phyloP scores from a whole-genome alignment of 2,797 vertebrate species.

The Mastacembelus armatus region DNA sequence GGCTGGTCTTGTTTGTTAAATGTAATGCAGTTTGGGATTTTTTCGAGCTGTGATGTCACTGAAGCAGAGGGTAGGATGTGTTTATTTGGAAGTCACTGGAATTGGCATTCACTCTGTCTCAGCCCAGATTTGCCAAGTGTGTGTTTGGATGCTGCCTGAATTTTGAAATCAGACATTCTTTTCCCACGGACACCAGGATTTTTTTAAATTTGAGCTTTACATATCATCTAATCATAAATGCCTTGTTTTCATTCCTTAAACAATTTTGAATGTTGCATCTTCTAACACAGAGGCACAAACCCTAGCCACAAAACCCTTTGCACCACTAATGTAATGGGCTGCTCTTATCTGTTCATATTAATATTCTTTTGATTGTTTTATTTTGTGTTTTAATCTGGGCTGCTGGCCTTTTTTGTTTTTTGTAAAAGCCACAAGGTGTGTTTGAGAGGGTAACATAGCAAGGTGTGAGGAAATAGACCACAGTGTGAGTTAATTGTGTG shows the following conservation, averaged over 20 bases:
- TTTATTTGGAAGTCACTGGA: conserved; percentile 45
- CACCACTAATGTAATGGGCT: too few species aligned
- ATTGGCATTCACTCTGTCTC: conserved; percentile 11
- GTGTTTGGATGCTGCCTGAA: conserved; percentile 34
- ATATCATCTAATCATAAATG: neutral
- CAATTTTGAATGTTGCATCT: too few species aligned
- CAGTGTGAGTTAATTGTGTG: too few species aligned
- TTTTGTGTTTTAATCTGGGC: too few species aligned
- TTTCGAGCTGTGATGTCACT: conserved; percentile 4
- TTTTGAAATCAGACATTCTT: conserved; percentile 10
- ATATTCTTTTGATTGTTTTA: too few species aligned
- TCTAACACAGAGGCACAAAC: neutral
- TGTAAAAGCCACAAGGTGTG: too few species aligned
- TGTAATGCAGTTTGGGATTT: neutral
- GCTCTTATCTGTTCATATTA: too few species aligned
- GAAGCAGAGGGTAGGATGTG: conserved; percentile 22
- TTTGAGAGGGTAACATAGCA: too few species aligned
- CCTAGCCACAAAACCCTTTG: too few species aligned
- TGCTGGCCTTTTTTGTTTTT: too few species aligned
- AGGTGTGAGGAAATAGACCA: too few species aligned
- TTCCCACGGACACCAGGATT: conserved; percentile 28
- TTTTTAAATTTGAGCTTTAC: conserved; percentile 7
- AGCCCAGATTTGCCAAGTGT: conserved; percentile 21
- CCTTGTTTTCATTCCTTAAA: neutral
- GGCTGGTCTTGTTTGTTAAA: too few species aligned